Evolutionary conservation across 2,888 invertebrate species (phyloP).

Genomic region (Lamellibrachia columna): DNA sequence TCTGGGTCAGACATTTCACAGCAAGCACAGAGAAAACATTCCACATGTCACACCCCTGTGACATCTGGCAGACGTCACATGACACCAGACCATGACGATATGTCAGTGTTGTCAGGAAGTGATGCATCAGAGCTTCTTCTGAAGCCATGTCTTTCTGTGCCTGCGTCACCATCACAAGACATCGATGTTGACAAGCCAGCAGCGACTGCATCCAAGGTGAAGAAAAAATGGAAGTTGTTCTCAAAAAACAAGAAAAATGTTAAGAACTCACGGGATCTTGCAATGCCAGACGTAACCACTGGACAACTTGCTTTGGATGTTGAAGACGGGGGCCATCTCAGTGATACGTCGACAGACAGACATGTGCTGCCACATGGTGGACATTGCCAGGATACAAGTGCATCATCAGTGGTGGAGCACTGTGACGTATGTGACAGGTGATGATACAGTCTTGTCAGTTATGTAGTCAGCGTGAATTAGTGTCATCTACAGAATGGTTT

Average conservation of each 20-base stretch:
- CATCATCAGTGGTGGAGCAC: neutral
- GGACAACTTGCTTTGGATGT: neutral
- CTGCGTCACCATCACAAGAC: neutral
- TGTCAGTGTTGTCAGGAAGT: neutral
- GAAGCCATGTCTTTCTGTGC: neutral
- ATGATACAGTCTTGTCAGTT: neutral
- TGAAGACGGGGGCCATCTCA: neutral
- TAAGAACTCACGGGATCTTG: neutral
- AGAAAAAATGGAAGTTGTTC: neutral
- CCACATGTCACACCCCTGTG: neutral
- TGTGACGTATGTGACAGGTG: neutral
- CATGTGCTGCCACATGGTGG: conserved; percentile 6
- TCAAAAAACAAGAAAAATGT: neutral
- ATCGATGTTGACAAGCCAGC: neutral
- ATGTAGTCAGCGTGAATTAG: neutral
- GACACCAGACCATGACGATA: neutral
- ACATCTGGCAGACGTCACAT: neutral
- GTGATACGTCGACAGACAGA: neutral
- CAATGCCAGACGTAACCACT: neutral
- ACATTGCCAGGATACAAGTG: neutral
- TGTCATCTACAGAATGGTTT: neutral
- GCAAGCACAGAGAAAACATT: neutral
- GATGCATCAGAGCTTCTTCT: neutral
- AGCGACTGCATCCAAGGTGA: neutral
- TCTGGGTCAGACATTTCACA: neutral